These are phyloP conservation scores for Cheilosia impressa DNA, from an alignment of 2,888 invertebrate genomes.

Conservation along the genomic window DNA sequence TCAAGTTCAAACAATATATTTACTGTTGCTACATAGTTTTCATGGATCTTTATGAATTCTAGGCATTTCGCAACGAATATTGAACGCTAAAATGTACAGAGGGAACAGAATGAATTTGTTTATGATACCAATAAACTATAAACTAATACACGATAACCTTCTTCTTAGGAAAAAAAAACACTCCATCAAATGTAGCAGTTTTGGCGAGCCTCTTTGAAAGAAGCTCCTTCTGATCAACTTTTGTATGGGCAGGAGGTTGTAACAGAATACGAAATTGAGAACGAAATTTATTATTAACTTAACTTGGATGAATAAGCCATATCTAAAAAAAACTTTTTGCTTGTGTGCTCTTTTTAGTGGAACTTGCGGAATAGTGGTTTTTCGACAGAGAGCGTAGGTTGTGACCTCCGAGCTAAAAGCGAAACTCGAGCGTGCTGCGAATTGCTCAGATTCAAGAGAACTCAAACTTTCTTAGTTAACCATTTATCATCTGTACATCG, in stretches of 20 bases:
- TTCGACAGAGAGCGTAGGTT: not conserved
- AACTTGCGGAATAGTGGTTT: not conserved
- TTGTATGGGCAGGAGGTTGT: not conserved
- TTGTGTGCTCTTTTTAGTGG: not conserved
- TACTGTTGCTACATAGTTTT: not conserved
- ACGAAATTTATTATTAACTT: not conserved
- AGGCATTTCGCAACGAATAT: not conserved
- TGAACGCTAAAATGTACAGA: not conserved
- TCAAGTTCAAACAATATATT: constrained; percentile 1
- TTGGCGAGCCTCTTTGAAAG: not conserved
- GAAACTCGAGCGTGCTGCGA: not conserved
- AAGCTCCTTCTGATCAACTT: not conserved
- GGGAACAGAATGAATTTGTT: not conserved
- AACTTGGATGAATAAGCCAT: not conserved
- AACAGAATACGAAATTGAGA: not conserved
- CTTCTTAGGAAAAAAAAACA: not conserved
- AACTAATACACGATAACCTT: not conserved
- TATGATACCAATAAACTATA: not conserved
- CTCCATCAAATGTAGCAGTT: not conserved
- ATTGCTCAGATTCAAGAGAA: not conserved
- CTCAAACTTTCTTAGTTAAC: not conserved
- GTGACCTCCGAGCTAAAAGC: not conserved
- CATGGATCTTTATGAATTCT: not conserved
- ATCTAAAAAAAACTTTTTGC: not conserved
- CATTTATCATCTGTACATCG: not conserved